Percentiles rank a stretch among this genome's conserved stretches.
These are phyloP conservation scores for Clostera curtula DNA, from an alignment of 2,888 invertebrate genomes.

Conservation along the genomic window DNA sequence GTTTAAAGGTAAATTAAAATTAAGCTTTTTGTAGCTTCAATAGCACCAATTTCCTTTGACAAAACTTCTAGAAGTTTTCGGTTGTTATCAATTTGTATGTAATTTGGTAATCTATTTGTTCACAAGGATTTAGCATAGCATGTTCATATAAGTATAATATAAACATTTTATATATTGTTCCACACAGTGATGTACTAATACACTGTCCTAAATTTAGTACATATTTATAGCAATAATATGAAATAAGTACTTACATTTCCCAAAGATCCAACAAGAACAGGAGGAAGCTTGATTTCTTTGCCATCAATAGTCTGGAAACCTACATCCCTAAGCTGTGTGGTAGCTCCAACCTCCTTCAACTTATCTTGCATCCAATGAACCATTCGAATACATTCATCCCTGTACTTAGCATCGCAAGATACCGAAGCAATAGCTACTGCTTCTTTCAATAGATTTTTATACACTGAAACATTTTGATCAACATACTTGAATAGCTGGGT, in stretches of 20 bases:
- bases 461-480: slow-evolving; percentile 83
- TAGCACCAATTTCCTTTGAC: no score
- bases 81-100: no score
- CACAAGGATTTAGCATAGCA: no score
- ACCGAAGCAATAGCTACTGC: slow-evolving; percentile 96
- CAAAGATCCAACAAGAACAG: slow-evolving; percentile 86
- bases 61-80: no score
- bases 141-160: no score
- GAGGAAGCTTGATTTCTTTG: slow-evolving; percentile 84
- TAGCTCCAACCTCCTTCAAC: slow-evolving; percentile 81
- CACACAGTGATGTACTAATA: no score
- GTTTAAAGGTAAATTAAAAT: no score
- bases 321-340: slow-evolving; percentile 82
- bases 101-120: no score
- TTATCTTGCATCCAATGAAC: slow-evolving; percentile 85
- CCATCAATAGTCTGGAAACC: slow-evolving; percentile 86
- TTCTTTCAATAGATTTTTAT: slow-evolving; percentile 85
- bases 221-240: neutral
- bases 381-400: slow-evolving; percentile 89
- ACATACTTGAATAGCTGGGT: slow-evolving; percentile 79
- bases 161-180: no score
- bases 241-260: slow-evolving; percentile 77
- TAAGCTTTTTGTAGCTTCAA: no score
- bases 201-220: no score
- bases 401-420: slow-evolving; percentile 90